A percentile compares a stretch with the other conserved stretches of the same genome.
These are phyloP conservation scores for Parus major DNA, from an alignment of 2,113 vertebrate species.

Conservation along the genomic window DNA sequence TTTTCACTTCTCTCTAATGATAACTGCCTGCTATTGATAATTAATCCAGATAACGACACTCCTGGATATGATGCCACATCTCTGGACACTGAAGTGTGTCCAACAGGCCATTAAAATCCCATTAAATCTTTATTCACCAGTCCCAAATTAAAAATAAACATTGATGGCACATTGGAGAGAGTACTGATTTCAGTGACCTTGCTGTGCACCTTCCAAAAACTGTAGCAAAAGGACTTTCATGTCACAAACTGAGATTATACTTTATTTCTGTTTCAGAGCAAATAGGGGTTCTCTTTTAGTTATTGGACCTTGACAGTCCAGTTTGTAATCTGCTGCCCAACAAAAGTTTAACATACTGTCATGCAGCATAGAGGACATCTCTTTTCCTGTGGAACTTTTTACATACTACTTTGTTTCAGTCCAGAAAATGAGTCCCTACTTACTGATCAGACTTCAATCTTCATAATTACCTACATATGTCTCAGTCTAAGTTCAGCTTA, in stretches of 20 bases:
- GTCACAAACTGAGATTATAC: not conserved
- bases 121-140: slow-evolving; percentile 78
- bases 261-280: not conserved
- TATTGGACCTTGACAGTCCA: not conserved
- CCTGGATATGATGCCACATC: slow-evolving; percentile 68
- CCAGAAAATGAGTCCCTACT: not conserved
- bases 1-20: slow-evolving; percentile 69
- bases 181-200: slow-evolving; percentile 73
- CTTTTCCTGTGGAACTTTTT: not conserved
- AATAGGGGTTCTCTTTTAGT: not conserved
- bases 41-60: slow-evolving; percentile 79
- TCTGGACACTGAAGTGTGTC: slow-evolving; percentile 79
- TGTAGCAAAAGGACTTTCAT: not conserved
- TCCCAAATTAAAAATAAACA: slow-evolving; percentile 76
- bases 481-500: not conserved
- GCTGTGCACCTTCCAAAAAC: slow-evolving; percentile 33
- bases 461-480: not conserved
- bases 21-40: slow-evolving; percentile 70
- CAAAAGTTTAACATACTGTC: not conserved
- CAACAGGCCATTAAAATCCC: slow-evolving; percentile 77
- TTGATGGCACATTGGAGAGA: slow-evolving; percentile 60
- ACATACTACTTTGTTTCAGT: not conserved
- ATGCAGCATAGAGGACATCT: fast-evolving
- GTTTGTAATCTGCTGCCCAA: not conserved
- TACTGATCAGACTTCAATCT: not conserved